These are phyloP conservation scores for Drosophila tsacasi DNA, from an alignment of 1,140 invertebrate genomes.

Conservation along the genomic window DNA sequence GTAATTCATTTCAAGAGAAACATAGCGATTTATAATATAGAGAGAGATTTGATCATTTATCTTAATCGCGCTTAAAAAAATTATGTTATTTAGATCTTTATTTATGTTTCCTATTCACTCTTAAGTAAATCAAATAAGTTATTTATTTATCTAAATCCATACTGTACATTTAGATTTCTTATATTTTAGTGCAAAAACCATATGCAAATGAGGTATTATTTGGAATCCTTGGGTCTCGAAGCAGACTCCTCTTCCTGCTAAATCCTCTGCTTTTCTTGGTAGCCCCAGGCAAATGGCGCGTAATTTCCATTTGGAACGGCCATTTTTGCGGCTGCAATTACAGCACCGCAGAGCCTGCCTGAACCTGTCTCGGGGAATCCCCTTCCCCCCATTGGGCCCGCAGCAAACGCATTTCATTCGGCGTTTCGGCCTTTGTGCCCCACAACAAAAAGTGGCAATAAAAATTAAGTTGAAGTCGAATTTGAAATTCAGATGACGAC, in stretches of 20 bases:
- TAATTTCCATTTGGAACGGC: slow-evolving; percentile 61
- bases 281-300: slow-evolving; percentile 52
- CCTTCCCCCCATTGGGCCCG: neutral
- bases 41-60: no score
- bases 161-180: neutral
- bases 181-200: neutral
- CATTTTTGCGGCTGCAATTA: slow-evolving; percentile 68
- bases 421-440: slow-evolving; percentile 13
- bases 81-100: no score
- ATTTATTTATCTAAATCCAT: no score
- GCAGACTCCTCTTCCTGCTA: neutral
- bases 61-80: no score
- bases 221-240: neutral
- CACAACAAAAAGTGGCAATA: slow-evolving; percentile 66
- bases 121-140: no score
- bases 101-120: neutral
- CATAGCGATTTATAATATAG: no score
- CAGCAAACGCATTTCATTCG: slow-evolving; percentile 49
- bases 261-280: neutral
- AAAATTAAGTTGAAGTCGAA: slow-evolving; percentile 75
- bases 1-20: neutral
- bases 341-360: slow-evolving; percentile 12
- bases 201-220: neutral
- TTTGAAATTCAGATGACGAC: slow-evolving; percentile 77
- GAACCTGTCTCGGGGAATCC: slow-evolving; percentile 37